A percentile compares a stretch with the other conserved stretches of the same genome.
phyloP scores from a whole-genome alignment of 1,140 invertebrate species.

The Drosophila albomicans region DNA sequence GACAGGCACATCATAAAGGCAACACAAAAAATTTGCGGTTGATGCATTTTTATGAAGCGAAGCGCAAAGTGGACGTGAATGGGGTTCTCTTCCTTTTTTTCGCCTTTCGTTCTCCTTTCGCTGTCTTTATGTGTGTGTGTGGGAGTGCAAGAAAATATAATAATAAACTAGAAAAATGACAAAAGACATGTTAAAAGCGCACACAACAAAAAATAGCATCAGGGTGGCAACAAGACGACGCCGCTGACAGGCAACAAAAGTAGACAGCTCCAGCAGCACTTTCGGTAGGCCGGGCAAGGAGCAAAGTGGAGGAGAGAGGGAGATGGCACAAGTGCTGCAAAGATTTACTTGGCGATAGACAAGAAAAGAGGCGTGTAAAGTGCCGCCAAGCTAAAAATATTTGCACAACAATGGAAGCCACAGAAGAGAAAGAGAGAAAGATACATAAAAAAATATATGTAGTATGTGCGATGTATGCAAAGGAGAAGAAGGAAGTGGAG shows the following conservation, averaged over 20 bases:
- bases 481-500: conserved; percentile 3
- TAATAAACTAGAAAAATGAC: conserved; percentile 72
- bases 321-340: conserved; percentile 15
- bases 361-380: conserved; percentile 60
- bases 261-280: conserved; percentile 38
- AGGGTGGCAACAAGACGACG: conserved; percentile 25
- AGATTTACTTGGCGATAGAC: conserved; percentile 46
- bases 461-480: conserved; percentile 12
- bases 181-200: conserved; percentile 70
- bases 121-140: conserved; percentile 3
- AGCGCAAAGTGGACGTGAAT: conserved; percentile 54
- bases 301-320: neutral
- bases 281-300: conserved; percentile 46
- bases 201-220: conserved; percentile 33
- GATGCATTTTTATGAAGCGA: conserved; percentile 66
- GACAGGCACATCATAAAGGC: conserved; percentile 47
- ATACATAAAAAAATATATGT: conserved; percentile 15
- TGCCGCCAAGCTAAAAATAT: conserved; percentile 66
- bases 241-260: conserved; percentile 53
- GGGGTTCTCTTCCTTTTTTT: conserved; percentile 7
- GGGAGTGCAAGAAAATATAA: conserved; percentile 59
- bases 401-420: conserved; percentile 68
- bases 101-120: neutral
- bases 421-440: conserved; percentile 29
- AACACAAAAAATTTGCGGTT: conserved; percentile 62